Evolutionary conservation across 2,888 invertebrate genomes (phyloP).

Genomic region (Lasioglossum figueresi): DNA sequence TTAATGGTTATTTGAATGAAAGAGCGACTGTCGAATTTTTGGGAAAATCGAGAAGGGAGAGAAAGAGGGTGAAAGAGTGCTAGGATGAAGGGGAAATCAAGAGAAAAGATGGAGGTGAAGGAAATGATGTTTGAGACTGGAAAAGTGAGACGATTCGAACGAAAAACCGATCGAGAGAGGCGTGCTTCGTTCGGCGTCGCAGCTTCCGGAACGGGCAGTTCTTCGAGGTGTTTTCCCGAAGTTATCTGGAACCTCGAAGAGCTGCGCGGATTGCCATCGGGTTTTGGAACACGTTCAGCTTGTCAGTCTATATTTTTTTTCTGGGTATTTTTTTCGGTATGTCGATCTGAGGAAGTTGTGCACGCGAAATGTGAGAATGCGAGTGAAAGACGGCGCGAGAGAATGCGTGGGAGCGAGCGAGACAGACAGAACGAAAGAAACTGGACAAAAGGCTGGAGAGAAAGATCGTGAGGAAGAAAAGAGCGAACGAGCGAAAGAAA

Average conservation of each 20-base stretch:
- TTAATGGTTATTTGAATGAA: conserved; percentile 22
- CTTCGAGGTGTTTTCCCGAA: background rate
- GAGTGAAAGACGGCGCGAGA: background rate
- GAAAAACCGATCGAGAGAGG: background rate
- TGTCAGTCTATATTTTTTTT: background rate
- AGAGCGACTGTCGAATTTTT: conserved; percentile 26
- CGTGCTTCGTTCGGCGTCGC: conserved; percentile 17
- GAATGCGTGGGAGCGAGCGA: background rate
- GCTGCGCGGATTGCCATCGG: background rate
- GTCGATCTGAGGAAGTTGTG: conserved; percentile 22
- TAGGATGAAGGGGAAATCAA: background rate
- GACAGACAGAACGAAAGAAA: conserved; percentile 43
- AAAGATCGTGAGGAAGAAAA: conserved; percentile 44
- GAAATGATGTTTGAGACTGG: conserved; percentile 4
- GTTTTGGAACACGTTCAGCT: background rate
- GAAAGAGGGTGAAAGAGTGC: conserved; percentile 4
- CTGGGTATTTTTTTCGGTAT: conserved; percentile 4
- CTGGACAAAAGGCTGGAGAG: conserved; percentile 53
- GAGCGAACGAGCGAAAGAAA: conserved; percentile 65
- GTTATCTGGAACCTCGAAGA: background rate
- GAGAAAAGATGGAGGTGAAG: conserved; percentile 38
- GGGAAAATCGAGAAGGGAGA: conserved; percentile 3
- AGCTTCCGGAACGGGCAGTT: conserved; percentile 16
- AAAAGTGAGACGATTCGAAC: conserved; percentile 13
- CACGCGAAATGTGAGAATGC: conserved; percentile 23